Conservation (phyloP, 2,888 invertebrate species). For the Prenolepis imparis region DNA sequence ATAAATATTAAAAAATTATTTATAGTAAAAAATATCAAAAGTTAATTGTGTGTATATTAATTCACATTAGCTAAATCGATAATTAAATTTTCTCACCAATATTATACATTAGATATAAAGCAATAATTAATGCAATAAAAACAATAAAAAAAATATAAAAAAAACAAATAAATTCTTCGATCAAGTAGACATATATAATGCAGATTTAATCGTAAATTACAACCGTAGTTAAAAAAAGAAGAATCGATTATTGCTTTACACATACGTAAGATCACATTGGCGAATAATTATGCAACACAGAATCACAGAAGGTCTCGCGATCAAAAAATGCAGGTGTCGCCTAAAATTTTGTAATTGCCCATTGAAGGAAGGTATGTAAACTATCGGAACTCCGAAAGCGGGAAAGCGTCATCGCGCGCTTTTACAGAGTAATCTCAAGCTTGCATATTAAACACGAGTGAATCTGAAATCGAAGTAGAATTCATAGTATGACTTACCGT, state of each 20-base stretch:
- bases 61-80: neutral
- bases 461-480: constrained; percentile 19
- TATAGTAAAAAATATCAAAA: neutral
- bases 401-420: constrained; percentile 9
- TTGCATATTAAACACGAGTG: constrained; percentile 59
- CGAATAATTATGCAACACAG: no score
- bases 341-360: constrained; percentile 27
- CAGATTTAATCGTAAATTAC: constrained; percentile 15
- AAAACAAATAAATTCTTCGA: neutral
- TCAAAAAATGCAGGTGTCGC: constrained; percentile 27
- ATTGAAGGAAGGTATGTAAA: constrained; percentile 18
- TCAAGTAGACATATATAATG: neutral
- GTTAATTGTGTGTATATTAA: constrained; percentile 33
- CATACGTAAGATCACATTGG: neutral
- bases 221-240: neutral
- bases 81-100: neutral
- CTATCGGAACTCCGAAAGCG: neutral
- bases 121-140: neutral
- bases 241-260: neutral
- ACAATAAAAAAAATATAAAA: no score
- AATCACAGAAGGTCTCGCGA: neutral
- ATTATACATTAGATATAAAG: neutral
- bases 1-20: neutral
- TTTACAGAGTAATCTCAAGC: neutral
- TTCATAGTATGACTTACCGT: constrained; percentile 57